Percentiles rank a stretch among this genome's conserved stretches.
Conservation (phyloP, 1,140 invertebrate genomes). For the Himalopsyche phryganea region DNA sequence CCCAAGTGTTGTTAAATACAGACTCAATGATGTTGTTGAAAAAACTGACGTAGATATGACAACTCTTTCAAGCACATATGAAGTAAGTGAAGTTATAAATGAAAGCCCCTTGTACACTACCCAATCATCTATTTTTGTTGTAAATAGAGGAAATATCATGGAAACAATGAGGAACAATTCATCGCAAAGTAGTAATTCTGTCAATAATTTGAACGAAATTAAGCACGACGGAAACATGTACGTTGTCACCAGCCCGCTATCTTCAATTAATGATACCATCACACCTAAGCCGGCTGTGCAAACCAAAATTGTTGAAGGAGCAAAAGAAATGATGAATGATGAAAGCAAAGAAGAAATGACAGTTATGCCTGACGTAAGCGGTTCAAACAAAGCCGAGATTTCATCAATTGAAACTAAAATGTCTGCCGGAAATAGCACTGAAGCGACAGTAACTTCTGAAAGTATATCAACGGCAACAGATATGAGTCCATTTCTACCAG, state of each 20-base stretch:
- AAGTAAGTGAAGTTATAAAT: constrained; percentile 30
- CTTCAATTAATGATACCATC: constrained; percentile 11
- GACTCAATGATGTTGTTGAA: not conserved
- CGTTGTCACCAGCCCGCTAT: constrained; percentile 12
- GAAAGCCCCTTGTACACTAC: constrained; percentile 21
- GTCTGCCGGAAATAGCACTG: not conserved
- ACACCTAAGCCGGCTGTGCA: not conserved
- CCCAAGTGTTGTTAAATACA: not conserved
- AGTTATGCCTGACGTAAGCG: not conserved
- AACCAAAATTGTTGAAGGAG: not conserved
- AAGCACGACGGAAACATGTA: constrained; percentile 25
- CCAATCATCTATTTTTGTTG: constrained; percentile 9
- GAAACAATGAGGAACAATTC: not conserved
- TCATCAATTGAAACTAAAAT: too few species aligned
- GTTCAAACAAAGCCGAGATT: too few species aligned
- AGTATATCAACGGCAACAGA: constrained; percentile 40
- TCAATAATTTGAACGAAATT: constrained; percentile 2
- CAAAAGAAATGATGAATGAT: constrained; percentile 13
- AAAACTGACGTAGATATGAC: not conserved
- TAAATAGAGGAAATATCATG: not conserved
- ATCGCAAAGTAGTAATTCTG: not conserved
- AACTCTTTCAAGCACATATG: constrained; percentile 10
- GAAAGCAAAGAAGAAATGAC: not conserved
- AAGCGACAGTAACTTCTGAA: not conserved
- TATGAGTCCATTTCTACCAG: constrained; percentile 63